These are phyloP conservation scores for Drosophila bunnanda DNA, from an alignment of 2,888 invertebrate species.

Conservation along the genomic window DNA sequence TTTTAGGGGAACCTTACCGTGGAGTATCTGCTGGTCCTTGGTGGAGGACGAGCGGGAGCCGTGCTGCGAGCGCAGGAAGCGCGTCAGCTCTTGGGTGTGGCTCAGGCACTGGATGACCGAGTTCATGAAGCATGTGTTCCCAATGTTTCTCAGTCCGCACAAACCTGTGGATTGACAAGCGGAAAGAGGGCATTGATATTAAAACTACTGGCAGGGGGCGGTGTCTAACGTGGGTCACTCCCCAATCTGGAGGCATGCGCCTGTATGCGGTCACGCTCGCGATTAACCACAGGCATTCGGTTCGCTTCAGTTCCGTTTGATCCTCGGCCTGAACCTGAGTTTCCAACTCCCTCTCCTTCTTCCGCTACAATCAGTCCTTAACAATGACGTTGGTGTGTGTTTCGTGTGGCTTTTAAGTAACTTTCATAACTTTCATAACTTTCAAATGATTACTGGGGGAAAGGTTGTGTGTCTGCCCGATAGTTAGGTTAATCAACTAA, in stretches of 20 bases:
- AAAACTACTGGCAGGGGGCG: neutral
- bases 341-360: neutral
- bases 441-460: slow-evolving; percentile 7
- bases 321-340: neutral
- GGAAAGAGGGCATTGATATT: slow-evolving; percentile 8
- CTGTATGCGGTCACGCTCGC: slow-evolving; percentile 16
- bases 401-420: neutral
- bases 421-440: slow-evolving; percentile 5
- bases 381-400: neutral
- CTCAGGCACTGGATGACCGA: slow-evolving; percentile 85
- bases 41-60: slow-evolving; percentile 82
- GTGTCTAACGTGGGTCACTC: slow-evolving; percentile 44
- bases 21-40: slow-evolving; percentile 84
- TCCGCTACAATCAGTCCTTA: neutral
- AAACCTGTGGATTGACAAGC: slow-evolving; percentile 86
- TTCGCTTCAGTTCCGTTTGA: neutral
- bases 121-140: slow-evolving; percentile 88
- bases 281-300: slow-evolving; percentile 21
- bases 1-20: slow-evolving; percentile 61
- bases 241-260: slow-evolving; percentile 59
- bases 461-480: neutral
- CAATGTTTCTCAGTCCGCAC: slow-evolving; percentile 96
- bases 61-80: slow-evolving; percentile 82
- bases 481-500: neutral
- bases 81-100: slow-evolving; percentile 84